Evolutionary conservation across 1,140 invertebrate genomes (phyloP), one percentile per base, ranked within the genome.

Genomic region (Drosophila grimshawi): DNA sequence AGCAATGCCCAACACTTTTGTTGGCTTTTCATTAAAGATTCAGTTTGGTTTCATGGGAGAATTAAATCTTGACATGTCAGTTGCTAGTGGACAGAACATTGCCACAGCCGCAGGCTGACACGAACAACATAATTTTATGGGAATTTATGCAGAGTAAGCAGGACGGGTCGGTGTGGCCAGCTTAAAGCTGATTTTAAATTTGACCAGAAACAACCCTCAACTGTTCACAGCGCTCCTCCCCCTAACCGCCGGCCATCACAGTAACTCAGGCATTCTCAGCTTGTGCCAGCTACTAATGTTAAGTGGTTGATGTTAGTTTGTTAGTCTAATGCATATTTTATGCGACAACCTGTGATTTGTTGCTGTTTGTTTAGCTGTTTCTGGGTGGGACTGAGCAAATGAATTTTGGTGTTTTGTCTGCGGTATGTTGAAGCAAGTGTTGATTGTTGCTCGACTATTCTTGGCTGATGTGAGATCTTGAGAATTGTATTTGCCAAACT

Each of bases 11-110:
- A 61, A 49, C 60, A 68, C 60, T 68, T 55, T 80, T 71, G 77
- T 77, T 72, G 86, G 59, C 68, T 70, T 71, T 69, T 85, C 88
- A 91, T 91, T 91, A 89, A 88, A 82, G 76, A 91, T 91, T 88
- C 83, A 89, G 81, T 85, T 83, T 71, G 76, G 76, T 82, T 91
- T 85, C 88, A 69, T 48, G 80, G 83, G 78, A 91, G 83, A 81
- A 77, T 90, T 91, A 81, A 86, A 81, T 89, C 72, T 63, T 81
- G 81, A 85, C 81, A 81, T 71, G 67, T 43, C 80, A 81, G 63
- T 55, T 45, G 52, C 59, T 30, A 60, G 46, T 48, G 10, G 59
- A 70, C 27, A 37, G 11, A 62, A 52, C 32, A 64, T 64, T 10
- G 62, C 62, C 62, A 53, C 57, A 72, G 55, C 6, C 33, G 35